Base-by-base conservation (phyloP, 2,888 invertebrate species). In the Xanthia icteritia region DNA sequence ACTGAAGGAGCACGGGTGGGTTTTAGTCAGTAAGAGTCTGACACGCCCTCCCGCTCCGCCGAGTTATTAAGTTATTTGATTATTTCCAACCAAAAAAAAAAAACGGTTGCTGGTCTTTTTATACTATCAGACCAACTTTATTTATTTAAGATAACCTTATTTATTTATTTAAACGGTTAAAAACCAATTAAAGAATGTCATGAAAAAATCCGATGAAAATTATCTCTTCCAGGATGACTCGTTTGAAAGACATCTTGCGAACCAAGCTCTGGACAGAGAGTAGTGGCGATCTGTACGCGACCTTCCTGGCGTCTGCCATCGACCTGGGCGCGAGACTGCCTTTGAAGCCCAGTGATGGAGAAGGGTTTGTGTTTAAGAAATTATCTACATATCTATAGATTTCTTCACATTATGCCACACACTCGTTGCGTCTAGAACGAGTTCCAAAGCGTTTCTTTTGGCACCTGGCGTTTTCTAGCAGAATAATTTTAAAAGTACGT, bases 261-360 rank as follows among this genome's bases (percentile, higher is more conserved):
- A 97, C 97, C 51, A 97, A 98, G 79, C 95, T 99, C 23, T 99
- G 99, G 99, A 97, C 97, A 31, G 98, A 98, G 85, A 98, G 98
- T 87, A 97, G 97, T 39, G 97, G 97, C 51, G 98, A 98, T 91
- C 92, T 99, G 69, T 98, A 98, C 92, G 97, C 99, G 11, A 98
- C 99, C 0, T 99, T 98, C 91, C 96, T 99, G 87, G 98, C 98
- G 27, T 98, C 99, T 0, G 98, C 99, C 1, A 97, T 99, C 11
- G 98, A 98, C 89, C 96, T 98, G 89, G 99, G 99, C 2, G 99
- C 98, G 0, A 97, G 99, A 58, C 94, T 98, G 79, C 99, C 99
- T 0, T 92, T 98, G 66, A 97, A 98, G 89, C 99, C 99, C 0
- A 97, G 97, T 83, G 98, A 99, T 90, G 98, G 98, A 64, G 99